Percentiles rank a stretch among this genome's conserved stretches.
These are phyloP conservation scores for Corythucha ciliata DNA, from an alignment of 2,888 invertebrate species.

Conservation along the genomic window DNA sequence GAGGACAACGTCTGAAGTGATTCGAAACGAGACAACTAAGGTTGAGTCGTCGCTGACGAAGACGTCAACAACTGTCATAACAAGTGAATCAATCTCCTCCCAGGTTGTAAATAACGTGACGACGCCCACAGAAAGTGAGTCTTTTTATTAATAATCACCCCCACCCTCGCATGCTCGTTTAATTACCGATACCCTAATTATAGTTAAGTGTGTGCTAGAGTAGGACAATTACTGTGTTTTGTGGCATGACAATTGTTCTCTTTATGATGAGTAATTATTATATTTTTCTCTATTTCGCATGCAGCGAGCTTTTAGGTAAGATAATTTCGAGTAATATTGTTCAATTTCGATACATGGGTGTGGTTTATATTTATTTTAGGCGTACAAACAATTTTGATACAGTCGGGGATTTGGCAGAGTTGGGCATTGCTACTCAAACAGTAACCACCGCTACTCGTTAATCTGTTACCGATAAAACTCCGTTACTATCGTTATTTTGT, in stretches of 20 bases:
- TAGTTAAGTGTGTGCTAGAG: background rate
- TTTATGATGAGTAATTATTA: conserved; percentile 13
- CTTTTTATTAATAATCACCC: background rate
- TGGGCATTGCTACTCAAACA: too few species aligned
- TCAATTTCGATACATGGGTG: too few species aligned
- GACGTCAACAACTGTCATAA: conserved; percentile 51
- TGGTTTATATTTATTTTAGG: too few species aligned
- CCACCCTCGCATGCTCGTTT: background rate
- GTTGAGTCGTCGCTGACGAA: conserved; percentile 29
- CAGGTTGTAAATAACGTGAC: conserved; percentile 38
- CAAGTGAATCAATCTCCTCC: conserved; percentile 44
- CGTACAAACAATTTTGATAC: too few species aligned
- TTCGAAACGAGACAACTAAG: conserved; percentile 30
- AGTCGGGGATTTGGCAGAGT: too few species aligned
- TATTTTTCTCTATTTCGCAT: conserved; percentile 18
- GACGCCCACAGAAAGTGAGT: conserved; percentile 34
- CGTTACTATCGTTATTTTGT: too few species aligned
- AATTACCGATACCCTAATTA: background rate
- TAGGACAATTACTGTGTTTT: background rate
- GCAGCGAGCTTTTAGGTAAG: conserved; percentile 30
- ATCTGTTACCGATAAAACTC: too few species aligned
- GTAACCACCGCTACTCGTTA: too few species aligned
- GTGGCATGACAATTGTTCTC: too few species aligned
- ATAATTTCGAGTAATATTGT: background rate
- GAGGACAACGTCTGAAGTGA: conserved; percentile 28